phyloP scores from a whole-genome alignment of 1,140 invertebrate genomes.

The Antheraea pernyi region DNA sequence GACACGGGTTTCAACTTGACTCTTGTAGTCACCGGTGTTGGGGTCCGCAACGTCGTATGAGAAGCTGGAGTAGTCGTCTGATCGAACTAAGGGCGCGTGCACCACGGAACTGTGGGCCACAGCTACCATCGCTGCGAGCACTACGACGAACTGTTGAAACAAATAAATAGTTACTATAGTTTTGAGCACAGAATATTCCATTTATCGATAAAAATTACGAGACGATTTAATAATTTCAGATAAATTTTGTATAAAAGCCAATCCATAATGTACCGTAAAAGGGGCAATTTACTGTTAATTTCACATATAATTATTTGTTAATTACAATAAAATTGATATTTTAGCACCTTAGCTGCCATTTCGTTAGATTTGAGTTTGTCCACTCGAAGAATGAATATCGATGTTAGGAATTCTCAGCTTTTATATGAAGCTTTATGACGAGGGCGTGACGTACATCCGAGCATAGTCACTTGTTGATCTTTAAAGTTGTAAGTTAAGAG shows the following conservation, averaged over 20 bases:
- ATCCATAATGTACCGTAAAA: no score
- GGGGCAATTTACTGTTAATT: no score
- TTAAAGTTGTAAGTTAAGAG: not conserved
- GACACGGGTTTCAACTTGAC: constrained; percentile 71
- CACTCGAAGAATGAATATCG: constrained; percentile 59
- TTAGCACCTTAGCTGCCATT: constrained; percentile 27
- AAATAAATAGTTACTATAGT: not conserved
- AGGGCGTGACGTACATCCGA: constrained; percentile 41
- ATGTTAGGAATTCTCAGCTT: constrained; percentile 20
- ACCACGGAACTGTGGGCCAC: no score
- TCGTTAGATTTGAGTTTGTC: not conserved
- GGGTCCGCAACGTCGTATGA: constrained; percentile 74
- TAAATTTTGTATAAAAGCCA: no score
- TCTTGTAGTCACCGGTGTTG: constrained; percentile 77
- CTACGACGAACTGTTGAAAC: constrained; percentile 24
- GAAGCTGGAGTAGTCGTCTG: constrained; percentile 58
- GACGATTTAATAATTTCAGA: no score
- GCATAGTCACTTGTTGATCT: constrained; percentile 23
- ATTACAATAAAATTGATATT: constrained; percentile 20
- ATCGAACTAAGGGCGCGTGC: constrained; percentile 32
- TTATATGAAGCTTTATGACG: no score
- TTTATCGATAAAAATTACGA: no score
- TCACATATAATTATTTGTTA: no score
- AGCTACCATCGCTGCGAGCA: constrained; percentile 35
- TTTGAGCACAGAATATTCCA: no score